Percentiles rank a stretch among this genome's conserved stretches.
Evolutionary conservation across 2,113 vertebrate genomes (phyloP).

Genomic region (Chionodraco myersi): DNA sequence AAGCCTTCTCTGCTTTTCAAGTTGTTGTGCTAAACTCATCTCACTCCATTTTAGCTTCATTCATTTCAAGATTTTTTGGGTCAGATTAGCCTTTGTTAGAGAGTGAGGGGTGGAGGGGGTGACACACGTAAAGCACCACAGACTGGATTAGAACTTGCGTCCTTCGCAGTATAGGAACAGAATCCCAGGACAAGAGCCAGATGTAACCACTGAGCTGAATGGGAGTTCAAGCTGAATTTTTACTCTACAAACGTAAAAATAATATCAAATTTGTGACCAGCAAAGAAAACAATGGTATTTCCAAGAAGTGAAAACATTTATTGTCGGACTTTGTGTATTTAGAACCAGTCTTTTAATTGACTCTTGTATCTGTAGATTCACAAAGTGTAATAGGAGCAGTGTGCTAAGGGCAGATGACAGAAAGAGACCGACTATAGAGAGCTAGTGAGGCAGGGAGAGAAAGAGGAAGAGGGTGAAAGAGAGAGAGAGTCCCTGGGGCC

Average conservation of each 20-base stretch:
- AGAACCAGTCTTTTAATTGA: too few species aligned
- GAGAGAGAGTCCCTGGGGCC: conserved; percentile 75
- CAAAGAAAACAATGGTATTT: background rate
- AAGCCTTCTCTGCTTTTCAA: background rate
- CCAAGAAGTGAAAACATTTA: too few species aligned
- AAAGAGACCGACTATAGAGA: conserved; percentile 45
- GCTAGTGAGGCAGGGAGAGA: conserved; percentile 51
- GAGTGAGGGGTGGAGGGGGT: too few species aligned
- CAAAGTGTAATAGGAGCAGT: conserved; percentile 35
- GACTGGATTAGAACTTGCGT: too few species aligned
- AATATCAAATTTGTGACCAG: background rate
- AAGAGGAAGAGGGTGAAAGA: conserved; percentile 49
- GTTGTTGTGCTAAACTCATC: background rate
- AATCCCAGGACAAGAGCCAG: too few species aligned
- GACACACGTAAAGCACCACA: too few species aligned
- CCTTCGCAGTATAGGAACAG: too few species aligned
- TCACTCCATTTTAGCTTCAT: background rate
- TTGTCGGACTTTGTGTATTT: background rate
- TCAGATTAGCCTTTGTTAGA: too few species aligned
- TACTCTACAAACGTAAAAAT: background rate
- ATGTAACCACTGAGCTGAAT: too few species aligned
- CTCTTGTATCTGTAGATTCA: background rate
- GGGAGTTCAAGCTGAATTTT: background rate
- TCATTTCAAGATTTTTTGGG: background rate
- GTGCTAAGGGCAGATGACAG: conserved; percentile 34